Base-by-base conservation (phyloP, 1,140 invertebrate genomes). In the Drosophila punjabiensis region DNA sequence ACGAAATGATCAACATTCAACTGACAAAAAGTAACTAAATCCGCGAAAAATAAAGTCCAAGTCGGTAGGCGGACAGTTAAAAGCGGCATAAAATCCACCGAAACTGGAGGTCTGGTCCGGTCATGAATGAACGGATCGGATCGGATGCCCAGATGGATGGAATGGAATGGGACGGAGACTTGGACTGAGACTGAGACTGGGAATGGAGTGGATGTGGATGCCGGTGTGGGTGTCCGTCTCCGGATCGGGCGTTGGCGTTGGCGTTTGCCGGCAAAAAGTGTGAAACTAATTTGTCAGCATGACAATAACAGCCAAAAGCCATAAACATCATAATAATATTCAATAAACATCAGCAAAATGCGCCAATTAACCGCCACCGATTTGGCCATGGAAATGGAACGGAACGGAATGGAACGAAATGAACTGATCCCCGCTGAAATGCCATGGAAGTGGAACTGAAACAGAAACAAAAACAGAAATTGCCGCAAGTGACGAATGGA, bases 271-370 rank as follows among this genome's bases (percentile, higher is more conserved):
- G 86, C 86, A 80, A 82, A 50, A 52, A 90, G 86, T 90, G 86
- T 90, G 86, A 90, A 90, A 90, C 86, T 86, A 90, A 90, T 90
- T 90, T 90, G 86, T 90, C 86, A 90, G 86, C 82, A 82, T 86
- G 86, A 89, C 86, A 90, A 89, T 89, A 84, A 84, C 73, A 85
- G 79, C 76, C 86, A 78, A 90, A 87, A 90, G 86, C 86, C 69
- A 90, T 90, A 90, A 90, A 86, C 82, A 86, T 89, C 82, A 90
- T 90, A 90, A 90, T 91, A 90, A 90, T 85, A 80, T 80, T 84
- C 85, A 90, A 89, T 89, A 89, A 89, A 89, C 85, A 89, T 89
- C 79, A 89, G 64, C 79, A 73, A 89, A 89, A 85, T 89, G 85
- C 86, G 78, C 76, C 85, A 89, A 89, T 89, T 90, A 90, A 81